Evolutionary conservation across 2,113 vertebrate species (phyloP).

Genomic region (Archilochus colubris): DNA sequence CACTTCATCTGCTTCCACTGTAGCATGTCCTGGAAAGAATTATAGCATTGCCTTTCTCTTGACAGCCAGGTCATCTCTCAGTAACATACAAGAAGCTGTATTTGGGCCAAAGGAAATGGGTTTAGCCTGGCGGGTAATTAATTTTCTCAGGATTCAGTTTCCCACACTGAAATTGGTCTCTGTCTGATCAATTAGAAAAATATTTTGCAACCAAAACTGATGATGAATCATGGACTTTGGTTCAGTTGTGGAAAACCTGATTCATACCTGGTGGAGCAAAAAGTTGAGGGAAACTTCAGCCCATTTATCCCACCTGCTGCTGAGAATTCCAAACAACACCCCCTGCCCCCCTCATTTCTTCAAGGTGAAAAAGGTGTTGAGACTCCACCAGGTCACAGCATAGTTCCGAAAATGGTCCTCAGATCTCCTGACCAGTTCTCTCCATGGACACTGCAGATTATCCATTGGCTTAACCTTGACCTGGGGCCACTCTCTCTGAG

Average conservation of each 20-base stretch:
- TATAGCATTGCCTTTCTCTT: constrained; percentile 48
- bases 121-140: constrained; percentile 73
- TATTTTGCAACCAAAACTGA: constrained; percentile 64
- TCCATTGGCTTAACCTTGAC: not conserved
- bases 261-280: constrained; percentile 9
- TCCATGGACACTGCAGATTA: not conserved
- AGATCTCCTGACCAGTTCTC: not conserved
- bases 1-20: constrained; percentile 39
- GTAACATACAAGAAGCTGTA: constrained; percentile 70
- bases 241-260: constrained; percentile 51
- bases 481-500: not conserved
- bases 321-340: not conserved
- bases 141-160: constrained; percentile 71
- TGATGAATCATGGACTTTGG: constrained; percentile 54
- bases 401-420: not conserved
- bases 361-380: not conserved
- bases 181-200: constrained; percentile 72
- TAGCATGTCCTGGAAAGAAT: constrained; percentile 56
- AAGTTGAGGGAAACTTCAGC: constrained; percentile 3
- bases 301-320: not conserved
- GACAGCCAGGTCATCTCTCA: constrained; percentile 49
- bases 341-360: not conserved
- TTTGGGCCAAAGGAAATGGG: constrained; percentile 72
- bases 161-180: constrained; percentile 71
- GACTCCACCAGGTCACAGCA: not conserved